These are phyloP conservation scores for Meloidogyne chitwoodi DNA, from an alignment of 1,140 invertebrate genomes.

Conservation along the genomic window DNA sequence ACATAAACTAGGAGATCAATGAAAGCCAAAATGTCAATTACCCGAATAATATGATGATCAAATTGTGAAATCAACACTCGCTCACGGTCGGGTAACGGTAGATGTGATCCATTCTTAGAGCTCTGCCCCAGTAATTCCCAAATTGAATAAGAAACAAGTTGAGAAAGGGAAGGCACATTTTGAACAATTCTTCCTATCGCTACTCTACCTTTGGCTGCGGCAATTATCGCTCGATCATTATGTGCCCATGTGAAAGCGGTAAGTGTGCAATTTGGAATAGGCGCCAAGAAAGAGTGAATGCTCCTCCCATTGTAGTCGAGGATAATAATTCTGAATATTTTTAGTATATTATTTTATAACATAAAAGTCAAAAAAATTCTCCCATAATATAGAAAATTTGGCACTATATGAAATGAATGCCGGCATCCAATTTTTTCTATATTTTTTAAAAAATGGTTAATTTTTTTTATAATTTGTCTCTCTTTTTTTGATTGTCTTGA, in stretches of 20 bases:
- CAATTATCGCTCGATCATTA: slow-evolving; percentile 85
- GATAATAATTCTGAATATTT: slow-evolving; percentile 39
- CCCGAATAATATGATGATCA: slow-evolving; percentile 89
- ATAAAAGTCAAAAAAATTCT: too few species aligned
- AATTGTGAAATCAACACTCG: slow-evolving; percentile 78
- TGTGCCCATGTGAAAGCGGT: slow-evolving; percentile 68
- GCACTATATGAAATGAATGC: too few species aligned
- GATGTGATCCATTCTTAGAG: slow-evolving; percentile 65
- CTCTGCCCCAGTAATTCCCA: slow-evolving; percentile 57
- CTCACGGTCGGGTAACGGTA: slow-evolving; percentile 80
- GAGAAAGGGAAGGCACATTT: slow-evolving; percentile 79
- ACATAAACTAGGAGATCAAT: too few species aligned
- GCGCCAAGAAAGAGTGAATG: slow-evolving; percentile 36
- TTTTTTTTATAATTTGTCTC: too few species aligned
- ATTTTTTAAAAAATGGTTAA: too few species aligned
- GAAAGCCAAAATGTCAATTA: slow-evolving; percentile 63
- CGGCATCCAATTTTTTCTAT: too few species aligned
- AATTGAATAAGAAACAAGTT: slow-evolving; percentile 64
- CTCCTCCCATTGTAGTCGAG: slow-evolving; percentile 40
- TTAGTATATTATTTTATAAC: too few species aligned
- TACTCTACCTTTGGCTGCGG: slow-evolving; percentile 76
- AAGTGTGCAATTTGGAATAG: slow-evolving; percentile 25
- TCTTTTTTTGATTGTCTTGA: too few species aligned
- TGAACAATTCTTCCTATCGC: slow-evolving; percentile 84
- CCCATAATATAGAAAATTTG: too few species aligned